Conservation (phyloP, 2,888 invertebrate genomes). For the Phengaris alcon region DNA sequence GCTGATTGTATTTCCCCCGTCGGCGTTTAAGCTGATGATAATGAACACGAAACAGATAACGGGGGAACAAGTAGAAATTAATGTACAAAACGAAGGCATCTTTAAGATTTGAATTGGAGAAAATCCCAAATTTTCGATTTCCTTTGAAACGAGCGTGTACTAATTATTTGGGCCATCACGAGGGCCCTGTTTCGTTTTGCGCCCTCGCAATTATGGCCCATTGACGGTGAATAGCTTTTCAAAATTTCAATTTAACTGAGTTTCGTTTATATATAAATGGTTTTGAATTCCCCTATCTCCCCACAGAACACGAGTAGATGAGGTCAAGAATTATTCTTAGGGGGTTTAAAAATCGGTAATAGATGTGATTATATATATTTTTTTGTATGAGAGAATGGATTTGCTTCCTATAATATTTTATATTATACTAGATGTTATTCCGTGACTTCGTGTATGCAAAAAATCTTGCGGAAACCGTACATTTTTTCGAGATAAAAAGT, state of each 20-base stretch:
- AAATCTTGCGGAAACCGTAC: too few species aligned
- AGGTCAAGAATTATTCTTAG: background rate
- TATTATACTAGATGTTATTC: too few species aligned
- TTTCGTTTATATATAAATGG: constrained; percentile 12
- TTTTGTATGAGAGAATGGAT: too few species aligned
- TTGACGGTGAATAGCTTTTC: constrained; percentile 42
- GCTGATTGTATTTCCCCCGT: background rate
- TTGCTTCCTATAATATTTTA: too few species aligned
- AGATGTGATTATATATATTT: background rate
- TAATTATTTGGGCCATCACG: constrained; percentile 37
- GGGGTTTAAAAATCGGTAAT: background rate
- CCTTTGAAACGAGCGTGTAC: constrained; percentile 10
- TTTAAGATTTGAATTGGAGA: background rate
- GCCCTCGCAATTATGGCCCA: constrained; percentile 49
- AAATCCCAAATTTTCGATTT: constrained; percentile 14
- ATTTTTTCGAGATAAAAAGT: too few species aligned
- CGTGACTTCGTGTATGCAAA: too few species aligned
- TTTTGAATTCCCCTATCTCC: background rate
- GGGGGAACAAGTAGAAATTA: constrained; percentile 4
- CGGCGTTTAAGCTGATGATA: background rate
- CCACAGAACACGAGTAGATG: background rate
- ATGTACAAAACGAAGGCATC: constrained; percentile 10
- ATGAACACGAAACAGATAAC: constrained; percentile 7
- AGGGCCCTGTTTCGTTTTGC: constrained; percentile 11
- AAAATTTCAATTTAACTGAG: constrained; percentile 25